Percentiles rank a stretch among this genome's conserved stretches.
Evolutionary conservation across 2,797 vertebrate genomes (phyloP).

Genomic region (Nasua narica): DNA sequence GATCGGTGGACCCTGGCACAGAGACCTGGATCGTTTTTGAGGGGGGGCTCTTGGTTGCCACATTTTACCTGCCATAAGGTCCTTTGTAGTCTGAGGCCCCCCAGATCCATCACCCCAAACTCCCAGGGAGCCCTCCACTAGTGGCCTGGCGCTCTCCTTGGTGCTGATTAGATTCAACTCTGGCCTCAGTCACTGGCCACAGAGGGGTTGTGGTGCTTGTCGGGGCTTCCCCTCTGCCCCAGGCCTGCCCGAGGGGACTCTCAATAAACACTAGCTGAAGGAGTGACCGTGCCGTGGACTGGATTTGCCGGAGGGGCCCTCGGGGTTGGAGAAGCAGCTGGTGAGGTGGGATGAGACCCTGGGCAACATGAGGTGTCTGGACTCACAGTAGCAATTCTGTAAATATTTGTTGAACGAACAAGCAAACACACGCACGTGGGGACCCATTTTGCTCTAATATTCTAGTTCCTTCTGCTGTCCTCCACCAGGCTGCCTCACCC

Average conservation of each 20-base stretch:
- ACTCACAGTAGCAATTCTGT: neutral
- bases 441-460: fast-evolving
- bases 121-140: fast-evolving
- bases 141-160: constrained; percentile 5
- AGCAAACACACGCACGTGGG: neutral
- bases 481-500: neutral
- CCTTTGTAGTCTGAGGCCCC: neutral
- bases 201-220: constrained; percentile 43
- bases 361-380: neutral
- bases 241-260: neutral
- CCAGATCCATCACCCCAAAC: neutral
- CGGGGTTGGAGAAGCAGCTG: neutral
- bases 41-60: neutral
- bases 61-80: neutral
- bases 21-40: neutral
- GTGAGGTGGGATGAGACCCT: neutral
- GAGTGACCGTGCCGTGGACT: neutral
- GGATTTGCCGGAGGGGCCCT: neutral
- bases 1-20: neutral
- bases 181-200: neutral
- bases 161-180: constrained; percentile 51
- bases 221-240: neutral
- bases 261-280: constrained; percentile 31
- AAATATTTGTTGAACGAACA: neutral
- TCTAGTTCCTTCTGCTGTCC: neutral